Percentiles rank a stretch among this genome's conserved stretches.
These are phyloP conservation scores for Bombyx mori DNA, from an alignment of 1,140 invertebrate species.

Conservation along the genomic window DNA sequence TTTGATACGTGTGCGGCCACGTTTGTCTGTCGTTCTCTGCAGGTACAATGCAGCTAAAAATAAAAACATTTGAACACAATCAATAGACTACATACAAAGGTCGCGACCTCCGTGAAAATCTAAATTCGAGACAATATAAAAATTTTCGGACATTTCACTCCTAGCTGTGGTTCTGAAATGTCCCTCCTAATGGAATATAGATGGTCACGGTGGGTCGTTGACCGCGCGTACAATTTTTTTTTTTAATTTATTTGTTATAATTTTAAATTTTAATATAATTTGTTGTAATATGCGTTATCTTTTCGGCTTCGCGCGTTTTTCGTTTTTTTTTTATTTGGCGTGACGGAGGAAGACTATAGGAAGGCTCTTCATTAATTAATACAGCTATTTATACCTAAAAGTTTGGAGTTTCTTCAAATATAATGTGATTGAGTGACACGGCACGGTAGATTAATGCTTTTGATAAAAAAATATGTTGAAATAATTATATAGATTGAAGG, in stretches of 20 bases:
- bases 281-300: conserved; percentile 56
- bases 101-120: conserved; percentile 20
- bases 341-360: conserved; percentile 53
- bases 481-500: too few species aligned
- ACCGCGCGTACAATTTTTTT: conserved; percentile 60
- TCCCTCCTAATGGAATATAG: conserved; percentile 32
- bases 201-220: conserved; percentile 24
- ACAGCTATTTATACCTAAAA: not conserved
- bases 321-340: conserved; percentile 20
- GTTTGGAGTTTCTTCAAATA: too few species aligned
- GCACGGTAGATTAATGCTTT: too few species aligned
- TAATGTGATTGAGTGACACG: too few species aligned
- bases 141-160: conserved; percentile 40
- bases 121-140: conserved; percentile 37
- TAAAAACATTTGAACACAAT: conserved; percentile 54
- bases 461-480: too few species aligned
- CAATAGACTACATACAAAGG: conserved; percentile 54
- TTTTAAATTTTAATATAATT: conserved; percentile 68
- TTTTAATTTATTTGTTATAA: conserved; percentile 63
- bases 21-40: conserved; percentile 27
- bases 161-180: conserved; percentile 35
- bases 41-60: conserved; percentile 43
- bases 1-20: not conserved
- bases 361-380: conserved; percentile 29
- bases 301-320: conserved; percentile 30